Evolutionary conservation across 2,888 invertebrate species (phyloP), one percentile per base, ranked within the genome.

Genomic region (Tachina grossa): DNA sequence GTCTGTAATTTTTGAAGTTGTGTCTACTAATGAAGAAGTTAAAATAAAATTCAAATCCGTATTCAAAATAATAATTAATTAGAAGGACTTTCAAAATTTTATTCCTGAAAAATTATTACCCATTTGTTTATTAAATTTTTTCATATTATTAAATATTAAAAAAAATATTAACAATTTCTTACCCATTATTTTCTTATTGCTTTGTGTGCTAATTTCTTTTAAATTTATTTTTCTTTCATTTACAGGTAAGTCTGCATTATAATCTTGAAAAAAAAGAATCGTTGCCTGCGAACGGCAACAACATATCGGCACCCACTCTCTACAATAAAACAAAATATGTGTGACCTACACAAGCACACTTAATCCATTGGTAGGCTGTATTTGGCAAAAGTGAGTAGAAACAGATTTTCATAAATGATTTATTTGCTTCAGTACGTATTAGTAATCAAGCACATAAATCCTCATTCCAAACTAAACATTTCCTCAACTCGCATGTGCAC

Each of bases 401-500:
- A 76, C 79, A 85, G 85, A 85, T 83, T 85, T 83, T 66, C 63
- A 80, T 76, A 80, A 83, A 80, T 85, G 83, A 85, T 80, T 83
- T 85, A 85, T 85, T 83, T 76, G 66, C 66, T 76, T 80, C 71
- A 80, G 41, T 72, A 47, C n/a, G 55, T 83, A 79, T 76, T 79
- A 72, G 72, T 63, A 83, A 76, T 83, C 79, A 76, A 72, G 53
- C 66, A 72, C 71, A 83, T 83, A 83, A 83, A 83, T 85, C 71
- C 61, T 19, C 66, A 76, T 65, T 59, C 65, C 11, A 59, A 53
- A 22, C 14, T 16, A 11, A 2, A 41, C 53, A 47, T 39, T n/a
- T 63, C 11, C 45, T 11, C n/a, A 22, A 45, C 16, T 19, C 31
- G 13, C 19, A 39, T 19, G 65, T 14, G 31, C 22, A 1, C 22